Percentiles rank a stretch among this genome's conserved stretches.
Conservation (phyloP, 2,113 vertebrate genomes). For the Pleuronectes platessa region DNA sequence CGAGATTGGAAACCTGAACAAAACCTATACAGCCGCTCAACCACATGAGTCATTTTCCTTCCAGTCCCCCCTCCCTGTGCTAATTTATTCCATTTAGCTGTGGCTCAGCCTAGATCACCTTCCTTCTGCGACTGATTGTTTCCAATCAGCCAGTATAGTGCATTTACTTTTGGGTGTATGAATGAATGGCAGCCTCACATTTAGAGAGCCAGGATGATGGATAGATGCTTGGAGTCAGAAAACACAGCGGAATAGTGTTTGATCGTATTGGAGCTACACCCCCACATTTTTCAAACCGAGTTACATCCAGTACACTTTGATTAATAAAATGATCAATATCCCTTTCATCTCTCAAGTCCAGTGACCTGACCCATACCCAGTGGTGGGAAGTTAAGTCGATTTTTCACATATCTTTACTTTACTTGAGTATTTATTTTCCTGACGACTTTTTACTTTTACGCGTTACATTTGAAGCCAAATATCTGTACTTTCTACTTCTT, state of each 20-base stretch:
- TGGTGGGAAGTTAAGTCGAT: too few relatives aligned
- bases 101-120: conserved; percentile 4
- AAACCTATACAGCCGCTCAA: not conserved
- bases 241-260: not conserved
- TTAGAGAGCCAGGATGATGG: not conserved
- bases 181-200: not conserved
- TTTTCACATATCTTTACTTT: too few relatives aligned
- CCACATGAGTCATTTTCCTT: not conserved
- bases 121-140: conserved; percentile 6
- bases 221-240: not conserved
- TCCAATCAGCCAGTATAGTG: conserved; percentile 12
- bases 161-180: conserved; percentile 1
- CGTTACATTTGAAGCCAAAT: too few relatives aligned
- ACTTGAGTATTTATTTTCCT: too few relatives aligned
- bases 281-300: not conserved
- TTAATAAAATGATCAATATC: not conserved
- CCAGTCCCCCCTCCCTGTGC: too few relatives aligned
- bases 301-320: not conserved
- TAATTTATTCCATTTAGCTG: conserved; percentile 1
- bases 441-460: too few relatives aligned
- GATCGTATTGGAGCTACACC: not conserved
- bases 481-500: too few relatives aligned
- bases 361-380: not conserved
- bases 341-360: not conserved
- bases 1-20: not conserved